These are phyloP conservation scores for Aythya baeri DNA, from an alignment of 2,113 vertebrate genomes.

Conservation along the genomic window DNA sequence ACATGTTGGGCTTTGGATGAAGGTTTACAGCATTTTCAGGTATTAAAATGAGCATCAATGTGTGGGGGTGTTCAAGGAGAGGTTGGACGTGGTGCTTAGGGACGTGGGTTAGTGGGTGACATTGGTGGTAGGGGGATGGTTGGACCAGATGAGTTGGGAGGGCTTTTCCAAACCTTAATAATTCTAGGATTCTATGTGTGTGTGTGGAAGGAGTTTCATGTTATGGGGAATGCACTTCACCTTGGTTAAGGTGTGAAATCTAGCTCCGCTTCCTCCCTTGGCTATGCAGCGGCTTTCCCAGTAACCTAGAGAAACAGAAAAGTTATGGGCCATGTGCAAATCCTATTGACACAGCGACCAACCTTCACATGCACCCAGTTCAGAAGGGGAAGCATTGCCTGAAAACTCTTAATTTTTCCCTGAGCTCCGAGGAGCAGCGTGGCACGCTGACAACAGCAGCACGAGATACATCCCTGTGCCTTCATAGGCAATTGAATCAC, in stretches of 20 bases:
- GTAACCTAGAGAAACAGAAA: background rate
- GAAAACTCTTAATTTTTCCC: background rate
- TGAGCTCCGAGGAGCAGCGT: background rate
- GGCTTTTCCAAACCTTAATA: too few relatives aligned
- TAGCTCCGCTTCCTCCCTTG: background rate
- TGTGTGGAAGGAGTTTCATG: background rate
- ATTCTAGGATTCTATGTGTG: too few relatives aligned
- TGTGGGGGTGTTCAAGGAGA: too few relatives aligned
- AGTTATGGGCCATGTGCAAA: background rate
- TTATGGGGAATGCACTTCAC: background rate
- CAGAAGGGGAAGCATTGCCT: background rate
- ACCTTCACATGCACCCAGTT: background rate
- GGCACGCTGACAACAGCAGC: background rate
- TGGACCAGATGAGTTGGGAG: too few relatives aligned
- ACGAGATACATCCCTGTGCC: background rate
- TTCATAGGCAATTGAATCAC: constrained; percentile 50
- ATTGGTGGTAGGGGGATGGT: too few relatives aligned
- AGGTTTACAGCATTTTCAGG: background rate
- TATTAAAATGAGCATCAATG: background rate
- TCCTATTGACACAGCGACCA: background rate
- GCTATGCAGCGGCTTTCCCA: background rate
- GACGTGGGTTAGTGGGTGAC: too few relatives aligned
- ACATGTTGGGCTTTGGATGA: background rate
- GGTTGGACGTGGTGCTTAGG: too few relatives aligned
- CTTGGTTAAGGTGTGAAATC: background rate